Base-by-base conservation (phyloP, 2,888 invertebrate genomes). In the Galerucella pusilla region DNA sequence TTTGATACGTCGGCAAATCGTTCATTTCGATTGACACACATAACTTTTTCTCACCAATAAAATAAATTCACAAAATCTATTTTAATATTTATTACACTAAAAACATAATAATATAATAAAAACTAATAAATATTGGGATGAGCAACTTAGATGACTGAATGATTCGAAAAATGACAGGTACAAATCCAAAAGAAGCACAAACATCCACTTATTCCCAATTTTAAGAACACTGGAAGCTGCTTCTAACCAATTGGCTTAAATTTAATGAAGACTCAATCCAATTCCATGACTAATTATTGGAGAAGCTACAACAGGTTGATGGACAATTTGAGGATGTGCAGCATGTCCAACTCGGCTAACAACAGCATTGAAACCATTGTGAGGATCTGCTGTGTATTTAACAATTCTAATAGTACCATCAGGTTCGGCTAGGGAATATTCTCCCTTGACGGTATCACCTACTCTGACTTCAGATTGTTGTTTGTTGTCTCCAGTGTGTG, bases 301-400 rank as follows among this genome's bases (percentile, higher is more conserved):
- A 63, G 63, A 28, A 42, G 63, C 16, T 45, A 66, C 49, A 16
- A 83, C 78, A 11, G 81, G 78, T 65, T 80, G 82, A 74, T 81
- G 82, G 16, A 82, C 80, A 20, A 82, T 79, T 68, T 81, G 80
- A 20, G 77, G 77, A 16, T 83, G 79, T 1, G 88, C 88, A 42
- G 91, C 89, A 80, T 92, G 92, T 65, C 92, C 92, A 42, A 90
- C 88, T 85, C 90, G 92, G 79, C 91, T 91, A 2, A 93, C 93
- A 66, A 92, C 90, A 25, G 93, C 93, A 83, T 93, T 93, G 88
- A 93, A 93, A 14, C 93, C 93, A 81, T 90, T 91, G 84, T 92
- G 92, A 82, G 92, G 91, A 75, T 85, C 85, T 68, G 85, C 84
- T 7, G 84, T 84, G 71, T 85, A 85, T 74, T 84, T 81, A 9